phyloP scores from a whole-genome alignment of 2,113 vertebrate genomes.

The Neodon shergylaensis region DNA sequence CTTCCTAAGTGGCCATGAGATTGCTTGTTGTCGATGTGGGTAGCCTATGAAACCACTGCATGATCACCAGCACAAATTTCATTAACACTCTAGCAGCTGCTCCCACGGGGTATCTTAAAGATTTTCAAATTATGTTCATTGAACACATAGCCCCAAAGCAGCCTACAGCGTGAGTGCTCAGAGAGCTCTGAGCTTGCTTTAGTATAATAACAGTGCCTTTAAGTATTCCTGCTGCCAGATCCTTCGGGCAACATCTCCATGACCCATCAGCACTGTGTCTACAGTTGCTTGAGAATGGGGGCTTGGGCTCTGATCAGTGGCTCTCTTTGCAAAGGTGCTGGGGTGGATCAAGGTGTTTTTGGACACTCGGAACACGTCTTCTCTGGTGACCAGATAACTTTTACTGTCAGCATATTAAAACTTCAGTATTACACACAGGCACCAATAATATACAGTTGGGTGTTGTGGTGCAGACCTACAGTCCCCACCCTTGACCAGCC shows the following conservation, averaged over 20 bases:
- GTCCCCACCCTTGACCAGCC: neutral
- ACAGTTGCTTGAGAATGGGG: neutral
- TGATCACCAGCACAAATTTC: constrained; percentile 45
- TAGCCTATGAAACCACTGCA: constrained; percentile 12
- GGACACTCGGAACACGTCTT: constrained; percentile 7
- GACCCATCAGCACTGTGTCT: constrained; percentile 64
- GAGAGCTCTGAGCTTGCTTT: constrained; percentile 39
- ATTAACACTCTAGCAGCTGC: neutral
- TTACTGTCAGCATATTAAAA: neutral
- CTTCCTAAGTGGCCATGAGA: neutral
- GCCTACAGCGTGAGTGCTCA: constrained; percentile 6
- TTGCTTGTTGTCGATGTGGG: neutral
- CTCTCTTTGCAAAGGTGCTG: constrained; percentile 4
- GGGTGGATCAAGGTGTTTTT: neutral
- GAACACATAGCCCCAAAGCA: constrained; percentile 19
- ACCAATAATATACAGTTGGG: constrained; percentile 17
- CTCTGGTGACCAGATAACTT: constrained; percentile 27
- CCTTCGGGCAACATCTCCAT: constrained; percentile 57
- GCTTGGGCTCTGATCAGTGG: constrained; percentile 61
- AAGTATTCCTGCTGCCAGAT: constrained; percentile 64
- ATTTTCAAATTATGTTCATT: constrained; percentile 37
- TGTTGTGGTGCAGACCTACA: neutral
- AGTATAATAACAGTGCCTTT: constrained; percentile 56
- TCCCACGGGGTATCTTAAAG: constrained; percentile 15
- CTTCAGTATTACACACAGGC: neutral